A percentile compares a stretch with the other conserved stretches of the same genome.
Evolutionary conservation across 2,888 invertebrate species (phyloP).

Genomic region (Epinotia bilunana): DNA sequence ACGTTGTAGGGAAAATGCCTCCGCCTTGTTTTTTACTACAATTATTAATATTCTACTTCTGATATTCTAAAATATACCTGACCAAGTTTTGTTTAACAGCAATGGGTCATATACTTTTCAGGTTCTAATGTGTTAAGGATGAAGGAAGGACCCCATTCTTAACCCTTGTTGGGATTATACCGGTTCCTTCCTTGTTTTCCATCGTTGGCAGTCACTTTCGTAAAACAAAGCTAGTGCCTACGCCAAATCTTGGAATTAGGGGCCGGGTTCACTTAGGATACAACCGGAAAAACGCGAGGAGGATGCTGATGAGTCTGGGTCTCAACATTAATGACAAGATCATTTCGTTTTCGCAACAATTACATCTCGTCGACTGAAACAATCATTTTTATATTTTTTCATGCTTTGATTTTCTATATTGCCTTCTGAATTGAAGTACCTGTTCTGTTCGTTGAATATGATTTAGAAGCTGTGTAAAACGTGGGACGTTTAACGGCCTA

Average conservation of each 20-base stretch:
- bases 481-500: background rate
- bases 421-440: background rate
- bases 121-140: background rate
- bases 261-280: too few relatives aligned
- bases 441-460: background rate
- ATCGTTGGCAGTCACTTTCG: too few relatives aligned
- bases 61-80: too few relatives aligned
- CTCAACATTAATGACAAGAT: background rate
- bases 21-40: background rate
- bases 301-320: too few relatives aligned
- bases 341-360: background rate
- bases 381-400: background rate
- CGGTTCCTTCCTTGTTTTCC: too few relatives aligned
- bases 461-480: background rate
- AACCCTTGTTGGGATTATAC: too few relatives aligned
- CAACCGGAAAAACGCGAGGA: too few relatives aligned
- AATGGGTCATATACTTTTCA: background rate
- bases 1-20: background rate
- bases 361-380: too few relatives aligned
- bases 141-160: too few relatives aligned
- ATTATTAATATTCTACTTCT: conserved; percentile 17
- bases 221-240: too few relatives aligned
- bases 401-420: too few relatives aligned
- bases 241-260: too few relatives aligned
- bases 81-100: background rate